These are phyloP conservation scores for Lagopus muta DNA, from an alignment of 2,113 vertebrate species.

Conservation along the genomic window DNA sequence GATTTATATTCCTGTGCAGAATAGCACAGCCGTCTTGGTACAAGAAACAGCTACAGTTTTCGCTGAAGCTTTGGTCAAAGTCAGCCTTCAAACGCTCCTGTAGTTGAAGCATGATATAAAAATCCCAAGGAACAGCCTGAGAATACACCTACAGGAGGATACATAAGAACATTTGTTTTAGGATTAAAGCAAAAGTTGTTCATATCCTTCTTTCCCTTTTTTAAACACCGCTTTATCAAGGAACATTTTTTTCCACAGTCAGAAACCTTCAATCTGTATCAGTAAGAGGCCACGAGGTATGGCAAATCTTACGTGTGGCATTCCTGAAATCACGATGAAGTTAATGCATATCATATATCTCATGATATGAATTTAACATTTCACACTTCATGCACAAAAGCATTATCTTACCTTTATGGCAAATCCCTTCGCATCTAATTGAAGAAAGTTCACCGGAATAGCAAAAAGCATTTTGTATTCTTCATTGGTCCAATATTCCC, in stretches of 20 bases:
- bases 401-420: conserved; percentile 76
- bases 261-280: background rate
- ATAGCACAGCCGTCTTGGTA: conserved; percentile 80
- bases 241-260: background rate
- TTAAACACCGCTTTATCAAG: background rate
- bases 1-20: conserved; percentile 71
- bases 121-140: conserved; percentile 85
- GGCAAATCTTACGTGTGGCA: background rate
- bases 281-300: background rate
- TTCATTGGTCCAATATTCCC: conserved; percentile 68
- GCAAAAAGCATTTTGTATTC: conserved; percentile 77
- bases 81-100: conserved; percentile 73
- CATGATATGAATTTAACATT: background rate
- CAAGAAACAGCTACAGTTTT: conserved; percentile 74
- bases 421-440: conserved; percentile 55
- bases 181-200: background rate
- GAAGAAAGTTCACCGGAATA: conserved; percentile 14
- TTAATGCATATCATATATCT: background rate
- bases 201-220: background rate
- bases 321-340: background rate
- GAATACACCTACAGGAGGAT: conserved; percentile 76
- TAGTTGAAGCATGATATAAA: conserved; percentile 81
- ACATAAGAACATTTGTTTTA: background rate
- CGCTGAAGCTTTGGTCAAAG: conserved; percentile 69
- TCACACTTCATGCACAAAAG: background rate